Evolutionary conservation across 2,113 vertebrate species (phyloP).

Genomic region (Sceloporus undulatus): DNA sequence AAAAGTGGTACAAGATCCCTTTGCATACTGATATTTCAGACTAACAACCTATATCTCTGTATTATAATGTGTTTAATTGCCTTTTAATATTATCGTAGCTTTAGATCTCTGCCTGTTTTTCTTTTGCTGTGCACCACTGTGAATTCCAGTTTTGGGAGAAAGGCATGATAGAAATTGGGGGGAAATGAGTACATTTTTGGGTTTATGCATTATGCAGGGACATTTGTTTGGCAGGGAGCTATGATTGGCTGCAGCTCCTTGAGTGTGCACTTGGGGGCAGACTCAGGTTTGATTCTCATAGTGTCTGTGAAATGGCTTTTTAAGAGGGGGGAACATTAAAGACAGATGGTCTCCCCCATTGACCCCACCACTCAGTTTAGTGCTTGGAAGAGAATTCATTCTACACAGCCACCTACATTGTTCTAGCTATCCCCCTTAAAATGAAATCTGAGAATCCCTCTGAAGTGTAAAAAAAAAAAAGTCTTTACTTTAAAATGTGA

Average conservation of each 20-base stretch:
- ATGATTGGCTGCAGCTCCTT: not conserved
- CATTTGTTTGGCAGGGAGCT: not conserved
- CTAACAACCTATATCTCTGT: too few species aligned
- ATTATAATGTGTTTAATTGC: too few species aligned
- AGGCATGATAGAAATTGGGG: not conserved
- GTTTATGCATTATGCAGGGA: not conserved
- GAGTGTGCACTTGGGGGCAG: not conserved
- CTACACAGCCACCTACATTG: not conserved
- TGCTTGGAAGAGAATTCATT: not conserved
- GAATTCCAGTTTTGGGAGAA: too few species aligned
- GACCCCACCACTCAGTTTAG: not conserved
- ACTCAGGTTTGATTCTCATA: not conserved
- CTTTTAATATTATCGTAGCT: too few species aligned
- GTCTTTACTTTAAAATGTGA: constrained; percentile 5
- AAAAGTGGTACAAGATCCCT: too few species aligned
- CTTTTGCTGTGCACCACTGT: too few species aligned
- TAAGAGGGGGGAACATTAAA: not conserved
- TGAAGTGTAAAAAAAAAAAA: constrained; percentile 21
- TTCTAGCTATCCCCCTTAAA: not conserved
- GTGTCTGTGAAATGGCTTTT: not conserved
- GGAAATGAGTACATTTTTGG: too few species aligned
- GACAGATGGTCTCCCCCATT: not conserved
- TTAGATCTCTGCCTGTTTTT: too few species aligned
- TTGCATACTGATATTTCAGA: too few species aligned
- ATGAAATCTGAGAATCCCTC: constrained; percentile 32